Conservation (phyloP, 2,888 invertebrate species). For the Heliconius aoede region DNA sequence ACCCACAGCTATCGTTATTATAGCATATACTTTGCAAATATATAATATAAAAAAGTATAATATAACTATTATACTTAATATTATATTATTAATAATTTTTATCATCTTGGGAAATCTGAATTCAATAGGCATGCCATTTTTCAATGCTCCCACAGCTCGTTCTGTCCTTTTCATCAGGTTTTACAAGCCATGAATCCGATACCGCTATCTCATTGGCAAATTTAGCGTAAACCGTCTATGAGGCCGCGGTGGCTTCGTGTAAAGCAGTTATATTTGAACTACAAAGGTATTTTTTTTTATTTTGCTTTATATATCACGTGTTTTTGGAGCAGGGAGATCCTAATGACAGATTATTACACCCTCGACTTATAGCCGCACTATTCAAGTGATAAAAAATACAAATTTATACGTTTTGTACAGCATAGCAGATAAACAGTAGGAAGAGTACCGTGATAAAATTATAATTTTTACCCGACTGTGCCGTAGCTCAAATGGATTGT, state of each 20-base stretch:
- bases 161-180: conserved; percentile 66
- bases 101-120: conserved; percentile 43
- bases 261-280: conserved; percentile 29
- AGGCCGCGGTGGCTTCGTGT: conserved; percentile 40
- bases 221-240: conserved; percentile 73
- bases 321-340: not conserved
- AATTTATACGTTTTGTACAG: too few relatives aligned
- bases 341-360: not conserved
- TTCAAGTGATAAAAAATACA: too few relatives aligned
- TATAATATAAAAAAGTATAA: not conserved
- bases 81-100: conserved; percentile 44
- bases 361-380: too few relatives aligned
- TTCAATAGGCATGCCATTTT: conserved; percentile 58
- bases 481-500: too few relatives aligned
- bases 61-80: conserved; percentile 19
- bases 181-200: conserved; percentile 75
- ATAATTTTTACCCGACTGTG: too few relatives aligned
- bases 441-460: too few relatives aligned
- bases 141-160: conserved; percentile 56
- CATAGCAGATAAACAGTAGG: too few relatives aligned
- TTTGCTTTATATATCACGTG: not conserved
- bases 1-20: too few relatives aligned
- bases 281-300: not conserved
- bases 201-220: conserved; percentile 75
- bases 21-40: too few relatives aligned